Conservation (phyloP, 2,797 vertebrate genomes). For the Girardinus metallicus region DNA sequence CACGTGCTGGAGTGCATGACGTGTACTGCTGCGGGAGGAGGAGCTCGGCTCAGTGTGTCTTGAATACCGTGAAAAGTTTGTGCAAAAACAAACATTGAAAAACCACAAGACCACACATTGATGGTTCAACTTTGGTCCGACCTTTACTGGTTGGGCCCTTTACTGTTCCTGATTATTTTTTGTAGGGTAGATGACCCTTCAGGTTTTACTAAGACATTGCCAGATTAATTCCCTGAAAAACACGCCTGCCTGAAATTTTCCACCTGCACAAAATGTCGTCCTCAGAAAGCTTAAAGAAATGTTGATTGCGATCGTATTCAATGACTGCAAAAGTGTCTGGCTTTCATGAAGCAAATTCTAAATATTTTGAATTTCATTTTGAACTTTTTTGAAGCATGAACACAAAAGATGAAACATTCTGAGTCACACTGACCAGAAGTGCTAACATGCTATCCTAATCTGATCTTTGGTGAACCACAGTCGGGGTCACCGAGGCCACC, state of each 20-base stretch:
- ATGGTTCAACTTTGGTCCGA: too few relatives aligned
- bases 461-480: conserved; percentile 5
- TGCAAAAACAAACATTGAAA: too few relatives aligned
- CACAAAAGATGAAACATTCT: not conserved
- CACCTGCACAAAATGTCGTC: not conserved
- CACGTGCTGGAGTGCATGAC: too few relatives aligned
- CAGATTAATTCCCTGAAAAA: not conserved
- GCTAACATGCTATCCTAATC: conserved; percentile 1
- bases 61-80: too few relatives aligned
- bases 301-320: not conserved
- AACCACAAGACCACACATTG: too few relatives aligned
- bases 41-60: too few relatives aligned
- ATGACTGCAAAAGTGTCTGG: not conserved
- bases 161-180: too few relatives aligned
- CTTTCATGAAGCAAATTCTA: not conserved
- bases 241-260: not conserved
- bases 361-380: not conserved
- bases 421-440: not conserved
- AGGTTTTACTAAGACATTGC: not conserved
- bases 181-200: not conserved
- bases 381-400: not conserved
- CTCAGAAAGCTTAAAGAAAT: not conserved
- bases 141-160: too few relatives aligned
- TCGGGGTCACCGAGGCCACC: conserved; percentile 49
- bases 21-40: too few relatives aligned